phyloP scores from a whole-genome alignment of 1,140 invertebrate species.

The Orchesella cincta region DNA sequence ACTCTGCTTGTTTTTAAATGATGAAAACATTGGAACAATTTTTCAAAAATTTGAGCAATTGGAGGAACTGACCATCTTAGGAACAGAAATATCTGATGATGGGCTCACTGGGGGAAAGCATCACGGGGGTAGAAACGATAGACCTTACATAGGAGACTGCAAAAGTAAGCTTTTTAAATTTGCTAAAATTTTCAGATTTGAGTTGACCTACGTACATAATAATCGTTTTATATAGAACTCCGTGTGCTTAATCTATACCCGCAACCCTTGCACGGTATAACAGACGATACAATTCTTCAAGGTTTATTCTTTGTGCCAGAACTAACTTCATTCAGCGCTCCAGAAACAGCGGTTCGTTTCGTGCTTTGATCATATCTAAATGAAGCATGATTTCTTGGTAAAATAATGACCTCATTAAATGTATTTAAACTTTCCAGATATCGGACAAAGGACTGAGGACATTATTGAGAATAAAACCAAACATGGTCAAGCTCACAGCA shows the following conservation, averaged over 20 bases:
- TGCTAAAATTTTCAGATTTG: not conserved
- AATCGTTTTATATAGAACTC: constrained; percentile 32
- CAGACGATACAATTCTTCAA: constrained; percentile 38
- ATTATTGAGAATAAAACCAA: constrained; percentile 25
- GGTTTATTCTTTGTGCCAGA: constrained; percentile 39
- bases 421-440: constrained; percentile 28
- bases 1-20: constrained; percentile 40
- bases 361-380: not conserved
- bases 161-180: constrained; percentile 36
- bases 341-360: constrained; percentile 43
- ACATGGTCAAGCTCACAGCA: constrained; percentile 27
- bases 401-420: not conserved
- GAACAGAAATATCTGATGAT: constrained; percentile 41
- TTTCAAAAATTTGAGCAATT: constrained; percentile 29
- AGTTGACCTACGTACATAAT: no score
- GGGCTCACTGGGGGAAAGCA: constrained; percentile 44
- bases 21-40: constrained; percentile 36
- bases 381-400: not conserved
- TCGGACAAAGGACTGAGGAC: constrained; percentile 37
- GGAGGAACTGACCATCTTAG: constrained; percentile 41
- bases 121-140: constrained; percentile 26
- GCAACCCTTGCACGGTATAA: constrained; percentile 40
- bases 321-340: constrained; percentile 35
- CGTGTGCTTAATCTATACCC: constrained; percentile 41
- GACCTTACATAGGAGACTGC: constrained; percentile 40